Evolutionary conservation across 2,888 invertebrate genomes (phyloP).

Genomic region (Lydus trimaculatus): DNA sequence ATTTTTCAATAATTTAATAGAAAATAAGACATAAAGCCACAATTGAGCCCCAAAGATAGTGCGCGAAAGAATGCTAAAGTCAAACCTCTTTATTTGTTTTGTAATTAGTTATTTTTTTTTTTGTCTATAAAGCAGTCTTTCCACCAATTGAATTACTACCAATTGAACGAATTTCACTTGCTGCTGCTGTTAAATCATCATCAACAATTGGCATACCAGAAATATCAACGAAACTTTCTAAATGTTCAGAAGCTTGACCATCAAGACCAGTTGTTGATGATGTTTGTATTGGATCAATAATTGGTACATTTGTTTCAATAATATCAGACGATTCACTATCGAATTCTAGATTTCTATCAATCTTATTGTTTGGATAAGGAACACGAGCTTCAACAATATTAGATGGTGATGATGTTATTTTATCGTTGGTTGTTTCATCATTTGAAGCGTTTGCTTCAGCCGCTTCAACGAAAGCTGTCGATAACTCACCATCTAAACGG

Average conservation of each 20-base stretch:
- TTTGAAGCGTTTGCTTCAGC: slow-evolving; percentile 80
- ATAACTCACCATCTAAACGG: slow-evolving; percentile 81
- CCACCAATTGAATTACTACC: slow-evolving; percentile 11
- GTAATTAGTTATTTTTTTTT: not conserved
- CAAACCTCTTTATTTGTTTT: no score
- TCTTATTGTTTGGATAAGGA: slow-evolving; percentile 35
- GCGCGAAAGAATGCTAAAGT: not conserved
- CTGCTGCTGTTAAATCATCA: slow-evolving; percentile 43
- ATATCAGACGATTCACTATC: slow-evolving; percentile 45
- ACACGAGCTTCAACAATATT: slow-evolving; percentile 51
- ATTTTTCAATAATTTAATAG: slow-evolving; percentile 22
- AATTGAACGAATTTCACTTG: slow-evolving; percentile 26
- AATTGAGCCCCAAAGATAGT: slow-evolving; percentile 10
- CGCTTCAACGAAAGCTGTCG: slow-evolving; percentile 84
- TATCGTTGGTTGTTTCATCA: slow-evolving; percentile 43
- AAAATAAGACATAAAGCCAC: slow-evolving; percentile 2
- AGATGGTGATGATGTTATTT: slow-evolving; percentile 45
- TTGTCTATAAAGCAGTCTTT: slow-evolving; percentile 13
- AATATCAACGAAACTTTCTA: slow-evolving; percentile 49
- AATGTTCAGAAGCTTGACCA: slow-evolving; percentile 47
- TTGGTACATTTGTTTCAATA: slow-evolving; percentile 45
- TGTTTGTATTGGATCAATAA: slow-evolving; percentile 47
- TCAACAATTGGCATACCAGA: slow-evolving; percentile 37
- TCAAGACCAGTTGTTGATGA: slow-evolving; percentile 37
- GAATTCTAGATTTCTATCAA: slow-evolving; percentile 34